Percentiles rank a stretch among this genome's conserved stretches.
phyloP scores from a whole-genome alignment of 1,140 invertebrate species.

The Phymastichus coffea region DNA sequence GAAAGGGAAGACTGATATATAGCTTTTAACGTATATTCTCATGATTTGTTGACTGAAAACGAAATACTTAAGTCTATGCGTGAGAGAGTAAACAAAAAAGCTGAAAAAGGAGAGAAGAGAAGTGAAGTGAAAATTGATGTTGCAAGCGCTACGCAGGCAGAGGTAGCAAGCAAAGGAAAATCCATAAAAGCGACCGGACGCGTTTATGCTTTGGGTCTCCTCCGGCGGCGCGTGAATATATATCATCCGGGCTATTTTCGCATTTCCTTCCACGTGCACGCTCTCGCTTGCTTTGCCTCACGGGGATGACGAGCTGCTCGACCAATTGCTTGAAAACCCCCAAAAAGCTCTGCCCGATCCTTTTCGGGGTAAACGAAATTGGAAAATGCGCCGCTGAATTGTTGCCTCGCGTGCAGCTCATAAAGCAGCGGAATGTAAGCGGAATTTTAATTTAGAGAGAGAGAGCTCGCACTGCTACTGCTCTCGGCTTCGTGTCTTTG shows the following conservation, averaged over 20 bases:
- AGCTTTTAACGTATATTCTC: no score
- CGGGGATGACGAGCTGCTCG: neutral
- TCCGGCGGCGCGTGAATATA: neutral
- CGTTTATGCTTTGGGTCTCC: neutral
- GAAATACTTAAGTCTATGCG: no score
- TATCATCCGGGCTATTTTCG: slow-evolving; percentile 12
- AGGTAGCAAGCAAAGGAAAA: slow-evolving; percentile 5
- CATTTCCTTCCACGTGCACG: neutral
- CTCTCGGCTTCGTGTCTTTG: neutral
- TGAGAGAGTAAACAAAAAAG: neutral
- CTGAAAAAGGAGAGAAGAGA: no score
- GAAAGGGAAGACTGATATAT: no score
- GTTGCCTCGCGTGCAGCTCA: neutral
- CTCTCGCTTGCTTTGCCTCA: neutral
- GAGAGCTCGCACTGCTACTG: neutral
- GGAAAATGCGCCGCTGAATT: slow-evolving; percentile 3
- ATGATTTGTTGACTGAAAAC: no score
- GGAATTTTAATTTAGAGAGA: slow-evolving; percentile 15
- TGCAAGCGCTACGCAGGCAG: no score
- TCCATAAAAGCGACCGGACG: slow-evolving; percentile 8
- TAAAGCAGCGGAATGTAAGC: neutral
- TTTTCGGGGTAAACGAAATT: neutral
- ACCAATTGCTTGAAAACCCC: neutral
- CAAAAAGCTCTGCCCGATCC: neutral
- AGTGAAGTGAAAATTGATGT: no score